Evolutionary conservation across 2,113 vertebrate species (phyloP).

Genomic region (Cephalopterus ornatus): DNA sequence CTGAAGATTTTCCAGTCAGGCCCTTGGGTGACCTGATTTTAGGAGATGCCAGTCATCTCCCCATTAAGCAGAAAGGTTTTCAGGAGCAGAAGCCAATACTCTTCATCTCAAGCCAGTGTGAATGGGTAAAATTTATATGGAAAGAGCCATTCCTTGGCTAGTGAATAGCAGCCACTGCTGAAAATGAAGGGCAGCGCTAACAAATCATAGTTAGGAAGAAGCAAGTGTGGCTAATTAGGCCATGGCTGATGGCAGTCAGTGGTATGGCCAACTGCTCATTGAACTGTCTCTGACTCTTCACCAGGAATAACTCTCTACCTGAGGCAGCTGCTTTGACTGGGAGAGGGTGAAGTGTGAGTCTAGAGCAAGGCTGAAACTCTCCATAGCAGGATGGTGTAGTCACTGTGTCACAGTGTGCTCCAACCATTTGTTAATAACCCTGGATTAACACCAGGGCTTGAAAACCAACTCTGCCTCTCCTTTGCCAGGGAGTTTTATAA

Average conservation of each 20-base stretch:
- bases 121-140: background rate
- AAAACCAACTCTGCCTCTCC: background rate
- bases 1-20: background rate
- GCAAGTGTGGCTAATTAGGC: background rate
- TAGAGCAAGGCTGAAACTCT: background rate
- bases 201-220: background rate
- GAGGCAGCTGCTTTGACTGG: background rate
- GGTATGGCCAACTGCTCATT: background rate
- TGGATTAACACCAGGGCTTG: background rate
- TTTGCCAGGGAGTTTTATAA: background rate
- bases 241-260: background rate
- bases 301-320: background rate
- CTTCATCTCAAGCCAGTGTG: background rate
- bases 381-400: background rate
- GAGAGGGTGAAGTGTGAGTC: background rate
- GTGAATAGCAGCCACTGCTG: background rate
- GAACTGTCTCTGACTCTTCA: background rate
- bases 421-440: background rate
- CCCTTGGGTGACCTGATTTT: background rate
- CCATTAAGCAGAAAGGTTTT: background rate
- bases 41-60: background rate
- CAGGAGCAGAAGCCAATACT: background rate
- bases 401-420: rapidly evolving
- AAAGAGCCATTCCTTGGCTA: background rate
- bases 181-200: background rate